Percentiles rank a stretch among this genome's conserved stretches.
phyloP scores from a whole-genome alignment of 2,113 vertebrate species.

The Indri indri region DNA sequence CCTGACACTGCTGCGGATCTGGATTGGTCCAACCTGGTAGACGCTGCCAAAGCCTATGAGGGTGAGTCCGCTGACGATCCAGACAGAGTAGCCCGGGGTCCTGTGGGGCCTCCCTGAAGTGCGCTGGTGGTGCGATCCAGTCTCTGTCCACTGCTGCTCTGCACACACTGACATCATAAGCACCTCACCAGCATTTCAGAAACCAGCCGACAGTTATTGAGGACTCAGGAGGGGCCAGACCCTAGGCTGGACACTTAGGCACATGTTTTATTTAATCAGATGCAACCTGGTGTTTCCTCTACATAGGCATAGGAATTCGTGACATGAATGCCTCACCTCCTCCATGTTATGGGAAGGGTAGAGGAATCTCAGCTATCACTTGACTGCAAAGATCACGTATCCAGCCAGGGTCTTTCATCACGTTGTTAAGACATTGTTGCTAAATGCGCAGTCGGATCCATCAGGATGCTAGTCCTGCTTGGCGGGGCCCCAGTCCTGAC shows the following conservation, averaged over 20 bases:
- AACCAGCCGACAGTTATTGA: not conserved
- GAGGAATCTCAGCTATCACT: not conserved
- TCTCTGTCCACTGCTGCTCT: not conserved
- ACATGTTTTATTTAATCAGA: not conserved
- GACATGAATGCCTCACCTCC: not conserved
- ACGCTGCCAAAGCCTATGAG: conserved; percentile 97
- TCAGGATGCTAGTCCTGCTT: not conserved
- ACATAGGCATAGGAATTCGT: not conserved
- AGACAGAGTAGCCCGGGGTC: fast-evolving
- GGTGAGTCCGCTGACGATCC: conserved; percentile 81
- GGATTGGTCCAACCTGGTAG: conserved; percentile 96
- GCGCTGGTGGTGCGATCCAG: fast-evolving
- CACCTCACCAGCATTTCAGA: not conserved
- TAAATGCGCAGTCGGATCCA: not conserved
- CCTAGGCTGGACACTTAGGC: not conserved
- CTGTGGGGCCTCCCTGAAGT: fast-evolving
- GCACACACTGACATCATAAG: fast-evolving
- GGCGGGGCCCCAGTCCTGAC: fast-evolving
- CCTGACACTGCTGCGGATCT: conserved; percentile 92
- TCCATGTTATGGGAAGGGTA: fast-evolving
- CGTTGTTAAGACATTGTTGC: fast-evolving
- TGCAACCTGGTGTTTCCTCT: not conserved
- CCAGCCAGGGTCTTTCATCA: not conserved
- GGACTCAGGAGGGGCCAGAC: not conserved
- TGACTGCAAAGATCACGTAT: not conserved